Conservation (phyloP, 2,888 invertebrate genomes). For the Lepidochitona cinerea region DNA sequence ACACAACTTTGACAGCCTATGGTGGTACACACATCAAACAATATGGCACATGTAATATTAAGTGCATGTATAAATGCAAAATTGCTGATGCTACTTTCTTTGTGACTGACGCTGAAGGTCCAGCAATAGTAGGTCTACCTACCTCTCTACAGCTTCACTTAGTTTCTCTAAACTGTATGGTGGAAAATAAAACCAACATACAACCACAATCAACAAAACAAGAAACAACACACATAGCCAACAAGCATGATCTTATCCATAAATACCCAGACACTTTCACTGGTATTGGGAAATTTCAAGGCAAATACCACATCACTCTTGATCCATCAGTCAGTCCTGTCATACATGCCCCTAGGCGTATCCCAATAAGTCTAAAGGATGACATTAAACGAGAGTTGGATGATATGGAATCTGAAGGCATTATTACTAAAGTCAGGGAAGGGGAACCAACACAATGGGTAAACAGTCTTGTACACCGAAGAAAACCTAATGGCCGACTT, state of each 20-base stretch:
- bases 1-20: not conserved
- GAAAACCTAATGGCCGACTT: too few species aligned
- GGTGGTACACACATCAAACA: not conserved
- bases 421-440: constrained; percentile 2
- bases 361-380: constrained; percentile 7
- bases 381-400: constrained; percentile 2
- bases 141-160: not conserved
- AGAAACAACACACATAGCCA: too few species aligned
- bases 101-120: not conserved
- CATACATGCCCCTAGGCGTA: not conserved
- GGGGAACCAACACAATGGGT: constrained; percentile 20
- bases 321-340: not conserved
- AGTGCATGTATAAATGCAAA: not conserved
- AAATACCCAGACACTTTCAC: constrained; percentile 4
- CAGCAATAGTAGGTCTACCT: not conserved
- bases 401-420: not conserved
- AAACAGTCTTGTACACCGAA: constrained; percentile 11
- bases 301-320: not conserved
- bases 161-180: not conserved
- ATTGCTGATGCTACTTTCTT: not conserved
- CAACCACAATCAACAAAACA: not conserved
- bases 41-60: not conserved
- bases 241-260: not conserved
- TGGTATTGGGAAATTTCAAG: constrained; percentile 7
- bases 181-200: not conserved